phyloP scores from a whole-genome alignment of 2,797 vertebrate genomes.

The Acomys russatus region DNA sequence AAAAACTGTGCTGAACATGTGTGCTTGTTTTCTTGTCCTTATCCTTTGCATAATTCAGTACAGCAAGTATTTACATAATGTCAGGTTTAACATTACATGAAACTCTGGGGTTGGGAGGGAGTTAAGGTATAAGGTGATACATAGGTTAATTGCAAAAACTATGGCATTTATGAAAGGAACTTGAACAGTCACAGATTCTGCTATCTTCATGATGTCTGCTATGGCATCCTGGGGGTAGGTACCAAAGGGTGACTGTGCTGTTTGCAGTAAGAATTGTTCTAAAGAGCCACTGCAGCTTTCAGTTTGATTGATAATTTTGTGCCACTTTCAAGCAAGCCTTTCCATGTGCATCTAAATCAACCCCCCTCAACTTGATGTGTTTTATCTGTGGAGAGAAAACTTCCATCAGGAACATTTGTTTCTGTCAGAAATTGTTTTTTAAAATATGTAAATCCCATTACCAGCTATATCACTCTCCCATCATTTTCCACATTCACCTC shows the following conservation, averaged over 20 bases:
- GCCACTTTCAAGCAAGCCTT: background rate
- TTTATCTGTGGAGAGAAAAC: constrained; percentile 67
- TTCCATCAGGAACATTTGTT: constrained; percentile 62
- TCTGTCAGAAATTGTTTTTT: constrained; percentile 72
- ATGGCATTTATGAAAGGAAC: background rate
- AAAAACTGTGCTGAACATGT: background rate
- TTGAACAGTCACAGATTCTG: background rate
- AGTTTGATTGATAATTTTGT: constrained; percentile 70
- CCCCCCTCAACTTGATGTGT: constrained; percentile 32
- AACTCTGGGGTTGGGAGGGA: background rate
- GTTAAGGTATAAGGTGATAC: background rate
- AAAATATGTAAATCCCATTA: constrained; percentile 78
- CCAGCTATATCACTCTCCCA: constrained; percentile 56
- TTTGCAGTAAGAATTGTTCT: constrained; percentile 32
- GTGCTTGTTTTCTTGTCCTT: background rate
- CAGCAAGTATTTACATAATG: background rate
- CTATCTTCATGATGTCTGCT: too few species aligned
- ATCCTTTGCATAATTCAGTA: background rate
- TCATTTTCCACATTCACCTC: constrained; percentile 64
- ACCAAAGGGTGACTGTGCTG: background rate
- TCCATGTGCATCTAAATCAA: constrained; percentile 59
- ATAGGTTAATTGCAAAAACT: background rate
- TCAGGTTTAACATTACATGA: background rate
- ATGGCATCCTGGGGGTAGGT: background rate
- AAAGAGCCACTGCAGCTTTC: constrained; percentile 31